Base-by-base conservation (phyloP, 2,113 vertebrate genomes). In the Sphyrna mokarran region DNA sequence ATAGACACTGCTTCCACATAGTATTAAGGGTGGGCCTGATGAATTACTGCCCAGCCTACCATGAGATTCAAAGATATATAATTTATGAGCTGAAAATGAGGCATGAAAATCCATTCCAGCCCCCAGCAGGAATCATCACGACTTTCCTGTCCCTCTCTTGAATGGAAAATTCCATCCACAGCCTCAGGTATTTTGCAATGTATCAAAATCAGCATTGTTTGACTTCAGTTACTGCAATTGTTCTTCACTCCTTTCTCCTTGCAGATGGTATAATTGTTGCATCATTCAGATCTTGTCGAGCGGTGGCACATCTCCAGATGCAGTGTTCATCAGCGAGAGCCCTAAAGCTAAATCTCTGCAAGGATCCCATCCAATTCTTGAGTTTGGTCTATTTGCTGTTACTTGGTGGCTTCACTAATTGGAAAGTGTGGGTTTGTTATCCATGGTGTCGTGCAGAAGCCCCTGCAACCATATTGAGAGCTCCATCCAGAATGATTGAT, bases 261-360 rank as follows among this genome's bases (percentile, higher is more conserved):
- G 66, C n/a, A 93, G 89, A 93, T 22, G 61, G 89, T 93, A 66
- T 68, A 68, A 37, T 37, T 83, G 80, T 40, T 83, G n/a, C 80
- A 37, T 83, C 37, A 83, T 83, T 68, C 63, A 93, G 61, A 61
- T 66, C 18, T 68, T n/a, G 29, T 40, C 20, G 33, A 66, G n/a
- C 37, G 18, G 33, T 93, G n/a, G n/a, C 89, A 93, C 10, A 33
- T 93, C 61, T 93, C 89, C 33, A 93, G 89, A 66, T 93, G 89
- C 63, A 29, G 37, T 8, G 33, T 18, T 68, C 61, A 93, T 93
- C 61, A 66, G 61, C 37, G 61, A 93, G 33, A 93, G 89, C n/a
- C 89, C 14, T 93, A 66, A 18, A 22, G 89, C n/a, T 66, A 40
- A 9, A 66, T 40, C 6, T 66, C 89, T 37, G n/a, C 89, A 68